Percentiles rank a stretch among this genome's conserved stretches.
Evolutionary conservation across 2,888 invertebrate species (phyloP).

Genomic region (Cerceris ruficornis): DNA sequence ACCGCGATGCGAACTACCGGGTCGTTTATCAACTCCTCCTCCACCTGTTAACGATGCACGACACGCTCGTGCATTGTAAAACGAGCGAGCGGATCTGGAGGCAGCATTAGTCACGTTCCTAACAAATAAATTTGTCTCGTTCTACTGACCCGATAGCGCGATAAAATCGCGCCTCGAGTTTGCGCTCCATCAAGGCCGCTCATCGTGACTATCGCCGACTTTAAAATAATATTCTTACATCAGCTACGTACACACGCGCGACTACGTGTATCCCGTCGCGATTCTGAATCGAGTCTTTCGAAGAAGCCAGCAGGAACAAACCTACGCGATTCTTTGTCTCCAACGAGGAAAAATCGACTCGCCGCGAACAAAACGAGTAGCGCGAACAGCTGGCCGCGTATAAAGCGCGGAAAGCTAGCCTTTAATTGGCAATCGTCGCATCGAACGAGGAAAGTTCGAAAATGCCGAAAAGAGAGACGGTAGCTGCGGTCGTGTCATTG

Average conservation of each 20-base stretch:
- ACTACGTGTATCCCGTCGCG: background rate
- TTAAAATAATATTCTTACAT: background rate
- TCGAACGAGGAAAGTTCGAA: no score
- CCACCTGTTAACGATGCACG: slow-evolving; percentile 31
- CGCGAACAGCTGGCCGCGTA: no score
- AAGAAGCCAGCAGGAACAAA: no score
- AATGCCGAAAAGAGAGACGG: no score
- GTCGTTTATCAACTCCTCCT: background rate
- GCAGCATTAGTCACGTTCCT: slow-evolving; percentile 17
- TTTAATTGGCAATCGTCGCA: no score
- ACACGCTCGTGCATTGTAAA: slow-evolving; percentile 14
- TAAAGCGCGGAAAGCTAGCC: no score
- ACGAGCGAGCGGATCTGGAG: background rate
- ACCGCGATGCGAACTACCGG: no score
- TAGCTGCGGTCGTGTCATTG: no score
- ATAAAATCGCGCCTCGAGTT: slow-evolving; percentile 42
- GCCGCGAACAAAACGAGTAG: no score
- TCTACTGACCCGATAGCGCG: slow-evolving; percentile 34
- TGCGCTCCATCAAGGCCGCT: slow-evolving; percentile 33
- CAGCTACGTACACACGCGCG: background rate
- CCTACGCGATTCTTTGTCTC: no score
- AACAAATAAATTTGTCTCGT: slow-evolving; percentile 43
- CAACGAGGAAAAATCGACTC: no score
- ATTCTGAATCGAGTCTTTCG: no score
- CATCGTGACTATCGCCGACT: slow-evolving; percentile 35